Percentiles rank a stretch among this genome's conserved stretches.
These are phyloP conservation scores for Drosophila multiciliata DNA, from an alignment of 2,888 invertebrate species.

Conservation along the genomic window DNA sequence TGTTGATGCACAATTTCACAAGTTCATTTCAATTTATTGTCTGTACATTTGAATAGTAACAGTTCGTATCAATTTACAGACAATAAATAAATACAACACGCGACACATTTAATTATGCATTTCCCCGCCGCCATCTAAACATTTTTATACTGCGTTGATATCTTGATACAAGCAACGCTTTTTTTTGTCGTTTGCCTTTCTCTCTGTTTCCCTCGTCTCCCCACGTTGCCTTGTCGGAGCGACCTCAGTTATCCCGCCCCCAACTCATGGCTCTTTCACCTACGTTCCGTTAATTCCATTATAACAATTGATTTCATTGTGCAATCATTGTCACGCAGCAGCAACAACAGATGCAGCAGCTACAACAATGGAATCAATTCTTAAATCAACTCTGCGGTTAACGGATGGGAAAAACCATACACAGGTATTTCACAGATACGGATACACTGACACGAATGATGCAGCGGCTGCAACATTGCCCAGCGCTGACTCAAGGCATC, in stretches of 20 bases:
- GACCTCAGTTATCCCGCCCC: conserved; percentile 26
- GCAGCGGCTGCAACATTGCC: conserved; percentile 39
- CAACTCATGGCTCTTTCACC: conserved; percentile 50
- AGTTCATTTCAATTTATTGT: conserved; percentile 21
- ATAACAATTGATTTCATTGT: conserved; percentile 80
- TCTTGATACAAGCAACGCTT: conserved; percentile 34
- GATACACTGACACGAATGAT: conserved; percentile 16
- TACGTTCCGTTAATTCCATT: conserved; percentile 75
- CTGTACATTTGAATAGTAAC: background rate
- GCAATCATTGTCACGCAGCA: conserved; percentile 74
- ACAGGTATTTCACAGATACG: conserved; percentile 56
- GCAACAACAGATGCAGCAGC: conserved; percentile 24
- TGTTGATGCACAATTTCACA: conserved; percentile 10
- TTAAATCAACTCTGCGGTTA: conserved; percentile 51
- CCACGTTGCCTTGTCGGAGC: background rate
- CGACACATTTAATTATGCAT: conserved; percentile 35
- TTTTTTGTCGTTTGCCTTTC: conserved; percentile 22
- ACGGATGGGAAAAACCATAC: conserved; percentile 51
- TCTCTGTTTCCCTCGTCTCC: background rate
- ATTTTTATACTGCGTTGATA: conserved; percentile 6
- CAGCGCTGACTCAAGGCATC: conserved; percentile 53
- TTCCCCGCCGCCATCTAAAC: conserved; percentile 5
- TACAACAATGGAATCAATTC: conserved; percentile 54
- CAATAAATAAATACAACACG: conserved; percentile 4
- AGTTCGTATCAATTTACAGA: conserved; percentile 9